Percentiles rank a stretch among this genome's conserved stretches.
Conservation (phyloP, 2,888 invertebrate species). For the Escarpia spicata region DNA sequence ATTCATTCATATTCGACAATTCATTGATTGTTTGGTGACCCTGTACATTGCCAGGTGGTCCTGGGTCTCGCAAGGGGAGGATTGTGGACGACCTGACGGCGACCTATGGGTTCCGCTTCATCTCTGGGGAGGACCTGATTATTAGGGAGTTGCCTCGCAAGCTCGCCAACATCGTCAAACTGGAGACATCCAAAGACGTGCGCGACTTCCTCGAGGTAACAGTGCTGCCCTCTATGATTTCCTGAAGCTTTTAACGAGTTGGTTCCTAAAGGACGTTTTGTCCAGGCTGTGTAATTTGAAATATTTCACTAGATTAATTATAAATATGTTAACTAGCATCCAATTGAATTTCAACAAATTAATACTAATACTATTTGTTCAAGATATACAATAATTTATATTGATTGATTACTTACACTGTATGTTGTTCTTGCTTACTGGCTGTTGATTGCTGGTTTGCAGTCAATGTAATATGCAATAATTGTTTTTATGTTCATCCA, state of each 20-base stretch:
- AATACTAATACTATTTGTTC: not conserved
- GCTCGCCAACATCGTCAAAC: constrained; percentile 48
- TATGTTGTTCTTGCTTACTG: no score
- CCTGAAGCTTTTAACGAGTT: not conserved
- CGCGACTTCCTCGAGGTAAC: constrained; percentile 52
- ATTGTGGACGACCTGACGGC: constrained; percentile 57
- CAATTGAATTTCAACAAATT: not conserved
- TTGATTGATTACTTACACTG: no score
- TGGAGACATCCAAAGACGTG: constrained; percentile 47
- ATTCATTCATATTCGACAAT: not conserved
- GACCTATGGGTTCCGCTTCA: constrained; percentile 56
- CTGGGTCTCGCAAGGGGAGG: constrained; percentile 61
- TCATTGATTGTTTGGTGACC: not conserved
- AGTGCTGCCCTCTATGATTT: not conserved
- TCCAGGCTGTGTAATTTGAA: not conserved
- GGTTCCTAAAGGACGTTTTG: not conserved
- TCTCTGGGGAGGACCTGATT: constrained; percentile 58
- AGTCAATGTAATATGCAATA: no score
- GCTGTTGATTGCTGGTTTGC: no score
- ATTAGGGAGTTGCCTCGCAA: constrained; percentile 53
- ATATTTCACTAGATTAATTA: not conserved
- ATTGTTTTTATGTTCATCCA: no score
- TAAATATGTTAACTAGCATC: not conserved
- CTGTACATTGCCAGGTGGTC: constrained; percentile 54
- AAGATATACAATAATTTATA: no score